Evolutionary conservation across 2,113 vertebrate genomes (phyloP).

Genomic region (Grus americana): DNA sequence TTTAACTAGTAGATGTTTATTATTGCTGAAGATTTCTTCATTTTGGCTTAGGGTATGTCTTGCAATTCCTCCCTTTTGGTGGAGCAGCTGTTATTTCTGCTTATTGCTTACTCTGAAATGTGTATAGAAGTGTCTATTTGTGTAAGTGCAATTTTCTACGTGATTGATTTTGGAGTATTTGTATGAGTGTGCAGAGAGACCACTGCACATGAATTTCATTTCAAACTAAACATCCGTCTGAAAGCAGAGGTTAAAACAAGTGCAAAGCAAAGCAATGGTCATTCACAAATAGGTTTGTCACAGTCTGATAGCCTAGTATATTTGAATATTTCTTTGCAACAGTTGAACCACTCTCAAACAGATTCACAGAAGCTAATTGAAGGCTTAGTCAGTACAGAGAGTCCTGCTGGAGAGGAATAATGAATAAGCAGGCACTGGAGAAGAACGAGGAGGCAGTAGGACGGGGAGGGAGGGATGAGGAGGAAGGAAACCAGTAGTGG

Average conservation of each 20-base stretch:
- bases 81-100: neutral
- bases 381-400: neutral
- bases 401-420: conserved; percentile 5
- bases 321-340: neutral
- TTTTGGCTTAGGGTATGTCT: neutral
- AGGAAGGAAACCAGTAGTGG: neutral
- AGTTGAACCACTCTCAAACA: neutral
- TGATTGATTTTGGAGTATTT: conserved; percentile 25
- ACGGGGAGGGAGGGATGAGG: neutral
- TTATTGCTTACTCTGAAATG: neutral
- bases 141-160: conserved; percentile 23
- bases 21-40: neutral
- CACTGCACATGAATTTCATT: neutral
- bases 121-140: neutral
- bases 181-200: neutral
- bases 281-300: neutral
- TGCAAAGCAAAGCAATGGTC: neutral
- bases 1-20: conserved; percentile 21
- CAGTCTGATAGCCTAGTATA: neutral
- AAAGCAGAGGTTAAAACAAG: conserved; percentile 39
- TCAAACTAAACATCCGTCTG: conserved; percentile 43
- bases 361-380: conserved; percentile 13
- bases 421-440: conserved; percentile 42
- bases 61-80: neutral
- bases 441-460: conserved; percentile 42